phyloP scores from a whole-genome alignment of 2,113 vertebrate genomes.

The Laterallus jamaicensis region DNA sequence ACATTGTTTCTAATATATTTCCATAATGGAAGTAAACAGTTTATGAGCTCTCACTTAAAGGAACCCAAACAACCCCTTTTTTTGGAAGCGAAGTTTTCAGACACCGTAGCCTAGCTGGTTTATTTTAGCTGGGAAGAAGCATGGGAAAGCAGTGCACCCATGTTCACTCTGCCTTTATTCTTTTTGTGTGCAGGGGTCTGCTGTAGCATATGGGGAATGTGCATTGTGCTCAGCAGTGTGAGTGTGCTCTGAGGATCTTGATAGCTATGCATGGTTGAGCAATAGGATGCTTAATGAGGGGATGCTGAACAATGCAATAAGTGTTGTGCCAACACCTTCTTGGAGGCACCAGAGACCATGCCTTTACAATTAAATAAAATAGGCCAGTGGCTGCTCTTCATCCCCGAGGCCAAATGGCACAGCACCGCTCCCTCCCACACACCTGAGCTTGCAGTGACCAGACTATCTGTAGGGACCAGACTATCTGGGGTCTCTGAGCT shows the following conservation, averaged over 20 bases:
- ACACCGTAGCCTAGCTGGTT: not conserved
- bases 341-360: not conserved
- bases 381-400: not conserved
- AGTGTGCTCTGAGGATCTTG: not conserved
- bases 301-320: not conserved
- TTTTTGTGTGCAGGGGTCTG: not conserved
- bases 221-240: not conserved
- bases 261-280: not conserved
- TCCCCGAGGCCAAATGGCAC: not conserved
- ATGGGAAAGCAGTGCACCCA: rapidly evolving
- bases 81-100: not conserved
- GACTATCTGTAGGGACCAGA: not conserved
- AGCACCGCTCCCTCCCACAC: not conserved
- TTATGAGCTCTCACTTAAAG: not conserved
- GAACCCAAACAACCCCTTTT: not conserved
- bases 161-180: not conserved
- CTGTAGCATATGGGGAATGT: not conserved
- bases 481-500: not conserved
- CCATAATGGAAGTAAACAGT: not conserved
- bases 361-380: not conserved
- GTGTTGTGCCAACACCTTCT: not conserved
- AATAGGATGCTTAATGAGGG: not conserved
- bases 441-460: not conserved
- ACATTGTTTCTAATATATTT: not conserved
- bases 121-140: not conserved